Evolutionary conservation across 2,113 vertebrate genomes (phyloP), one percentile per base, ranked within the genome.

Genomic region (Rhinolophus ferrumequinum): DNA sequence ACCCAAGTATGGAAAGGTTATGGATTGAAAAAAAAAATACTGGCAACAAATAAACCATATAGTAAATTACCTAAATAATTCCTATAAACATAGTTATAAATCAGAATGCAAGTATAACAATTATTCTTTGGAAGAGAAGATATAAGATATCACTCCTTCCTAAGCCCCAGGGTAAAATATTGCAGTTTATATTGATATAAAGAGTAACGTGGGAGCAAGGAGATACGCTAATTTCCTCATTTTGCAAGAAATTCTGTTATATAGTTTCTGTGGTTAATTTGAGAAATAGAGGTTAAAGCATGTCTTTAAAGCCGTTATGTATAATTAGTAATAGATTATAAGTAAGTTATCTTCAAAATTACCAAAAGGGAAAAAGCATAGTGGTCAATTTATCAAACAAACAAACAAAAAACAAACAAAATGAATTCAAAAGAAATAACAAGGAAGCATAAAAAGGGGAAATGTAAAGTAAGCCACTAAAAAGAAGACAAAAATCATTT

Each of bases 261-360:
- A 96, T 69, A 84, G 84, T 96, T 89, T 89, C 72, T 95, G 38
- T 87, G 83, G 86, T 95, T 97, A 97, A 96, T 96, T 95, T 94
- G 79, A 97, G 93, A 97, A 96, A 95, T 95, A 94, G 89, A 97
- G 89, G 93, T 95, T 98, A 96, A 70, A 83, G 38, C 33, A 54
- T 95, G 89, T 96, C 91, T 97, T 97, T 92, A 96, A 96, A 92
- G 90, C 88, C 85, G 88, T 88, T 93, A 92, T 84, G 56, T 91
- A 38, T 96, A 97, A 97, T 98, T 96, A 97, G 94, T 95, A 97
- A 96, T 94, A 91, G 81, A 95, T 93, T 97, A 94, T 69, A 73
- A 97, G 85, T 95, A 94, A 67, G 77, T 97, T 91, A 95, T 97
- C 73, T 97, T 95, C 77, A 95, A 90, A 97, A 96, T 97, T 96